These are phyloP conservation scores for Panzeria rudis DNA, from an alignment of 2,888 invertebrate species.

Conservation along the genomic window DNA sequence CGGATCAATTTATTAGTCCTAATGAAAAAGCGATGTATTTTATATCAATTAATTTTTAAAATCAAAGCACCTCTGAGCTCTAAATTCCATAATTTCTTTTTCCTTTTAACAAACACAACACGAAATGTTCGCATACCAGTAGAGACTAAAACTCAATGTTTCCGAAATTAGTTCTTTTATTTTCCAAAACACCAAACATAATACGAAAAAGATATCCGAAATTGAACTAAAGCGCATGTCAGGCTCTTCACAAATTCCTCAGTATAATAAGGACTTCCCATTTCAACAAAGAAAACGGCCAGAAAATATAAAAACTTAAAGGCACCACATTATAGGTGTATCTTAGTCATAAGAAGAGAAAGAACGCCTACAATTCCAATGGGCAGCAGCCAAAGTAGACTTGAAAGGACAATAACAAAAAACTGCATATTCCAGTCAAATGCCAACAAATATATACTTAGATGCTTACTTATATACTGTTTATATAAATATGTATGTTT, in stretches of 20 bases:
- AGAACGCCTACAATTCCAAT: conserved; percentile 78
- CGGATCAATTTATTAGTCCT: too few relatives aligned
- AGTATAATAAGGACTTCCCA: conserved; percentile 78
- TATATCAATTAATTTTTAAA: not conserved
- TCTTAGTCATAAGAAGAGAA: conserved; percentile 47
- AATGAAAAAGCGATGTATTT: not conserved
- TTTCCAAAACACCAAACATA: conserved; percentile 6
- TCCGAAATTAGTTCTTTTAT: conserved; percentile 62
- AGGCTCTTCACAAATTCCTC: conserved; percentile 35
- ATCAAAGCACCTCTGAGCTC: not conserved
- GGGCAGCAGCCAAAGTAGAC: conserved; percentile 73
- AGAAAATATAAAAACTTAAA: conserved; percentile 31
- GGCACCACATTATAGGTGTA: conserved; percentile 67
- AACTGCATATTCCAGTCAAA: conserved; percentile 70
- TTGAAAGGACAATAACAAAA: conserved; percentile 59
- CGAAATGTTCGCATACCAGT: conserved; percentile 62
- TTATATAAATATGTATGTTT: conserved; percentile 19
- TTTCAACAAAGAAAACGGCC: conserved; percentile 59
- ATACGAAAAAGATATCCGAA: conserved; percentile 66
- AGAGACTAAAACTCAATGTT: conserved; percentile 53
- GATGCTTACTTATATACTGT: not conserved
- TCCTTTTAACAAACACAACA: conserved; percentile 55
- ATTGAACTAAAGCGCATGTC: conserved; percentile 71
- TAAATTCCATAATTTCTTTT: conserved; percentile 7
- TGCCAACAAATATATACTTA: not conserved